A percentile compares a stretch with the other conserved stretches of the same genome.
These are phyloP conservation scores for Carassius auratus DNA, from an alignment of 2,113 vertebrate genomes.

Conservation along the genomic window DNA sequence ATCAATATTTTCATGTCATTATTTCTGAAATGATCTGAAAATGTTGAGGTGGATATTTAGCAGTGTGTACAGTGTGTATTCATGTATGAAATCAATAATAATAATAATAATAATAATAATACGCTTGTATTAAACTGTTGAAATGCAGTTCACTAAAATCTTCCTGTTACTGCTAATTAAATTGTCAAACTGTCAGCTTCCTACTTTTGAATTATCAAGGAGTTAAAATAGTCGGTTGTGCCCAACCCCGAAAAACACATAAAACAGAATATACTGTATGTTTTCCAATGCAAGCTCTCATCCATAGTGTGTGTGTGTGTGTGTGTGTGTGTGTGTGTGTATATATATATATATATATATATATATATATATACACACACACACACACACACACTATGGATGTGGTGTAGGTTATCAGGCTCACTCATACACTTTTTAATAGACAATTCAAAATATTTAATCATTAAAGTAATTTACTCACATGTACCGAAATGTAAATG, in stretches of 20 bases:
- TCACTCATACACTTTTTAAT: too few relatives aligned
- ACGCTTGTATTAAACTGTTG: neutral
- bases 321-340: too few relatives aligned
- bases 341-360: too few relatives aligned
- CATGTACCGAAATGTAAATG: too few relatives aligned
- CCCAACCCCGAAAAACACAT: neutral
- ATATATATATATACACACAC: too few relatives aligned
- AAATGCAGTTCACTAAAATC: neutral
- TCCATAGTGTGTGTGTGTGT: too few relatives aligned
- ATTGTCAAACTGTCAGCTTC: neutral
- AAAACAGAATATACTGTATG: neutral
- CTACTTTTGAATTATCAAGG: neutral
- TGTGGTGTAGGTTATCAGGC: too few relatives aligned
- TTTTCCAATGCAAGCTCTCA: conserved; percentile 40
- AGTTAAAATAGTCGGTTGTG: neutral
- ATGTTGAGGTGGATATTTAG: neutral
- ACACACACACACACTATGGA: too few relatives aligned
- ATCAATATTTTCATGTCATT: neutral
- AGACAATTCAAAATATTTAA: too few relatives aligned
- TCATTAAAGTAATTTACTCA: too few relatives aligned
- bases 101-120: too few relatives aligned
- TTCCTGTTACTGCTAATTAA: neutral
- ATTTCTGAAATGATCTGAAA: neutral
- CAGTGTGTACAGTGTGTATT: neutral
- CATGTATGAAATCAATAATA: neutral